phyloP scores from a whole-genome alignment of 2,113 vertebrate genomes.

The Melanocharis versteri region DNA sequence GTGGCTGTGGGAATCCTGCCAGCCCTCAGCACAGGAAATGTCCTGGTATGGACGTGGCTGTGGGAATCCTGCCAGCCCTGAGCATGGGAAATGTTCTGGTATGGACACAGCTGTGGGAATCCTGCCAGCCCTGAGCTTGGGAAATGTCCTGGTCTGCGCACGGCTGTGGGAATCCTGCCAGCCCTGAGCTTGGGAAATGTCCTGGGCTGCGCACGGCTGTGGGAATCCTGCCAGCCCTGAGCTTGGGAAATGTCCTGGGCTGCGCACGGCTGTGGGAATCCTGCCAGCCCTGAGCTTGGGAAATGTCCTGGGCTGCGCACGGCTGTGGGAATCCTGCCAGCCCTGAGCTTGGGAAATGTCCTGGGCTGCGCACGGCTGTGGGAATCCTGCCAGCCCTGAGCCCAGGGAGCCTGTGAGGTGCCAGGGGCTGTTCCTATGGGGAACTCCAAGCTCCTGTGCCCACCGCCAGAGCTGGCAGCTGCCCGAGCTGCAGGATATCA shows the following conservation, averaged over 20 bases:
- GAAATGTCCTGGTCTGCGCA: background rate
- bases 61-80: background rate
- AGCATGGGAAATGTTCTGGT: too few relatives aligned
- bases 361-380: too few relatives aligned
- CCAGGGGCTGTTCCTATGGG: fast-evolving
- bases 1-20: background rate
- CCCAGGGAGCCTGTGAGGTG: background rate
- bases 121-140: background rate
- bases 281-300: background rate
- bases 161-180: background rate
- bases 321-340: fast-evolving
- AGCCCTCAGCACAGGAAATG: background rate
- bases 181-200: background rate
- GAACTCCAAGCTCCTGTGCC: background rate
- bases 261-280: background rate
- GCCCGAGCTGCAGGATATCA: fast-evolving
- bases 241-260: background rate
- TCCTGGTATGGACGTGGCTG: background rate
- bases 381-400: background rate
- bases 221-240: background rate
- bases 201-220: background rate
- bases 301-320: background rate
- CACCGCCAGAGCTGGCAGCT: background rate
- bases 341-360: too few relatives aligned
- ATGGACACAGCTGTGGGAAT: background rate